A percentile compares a stretch with the other conserved stretches of the same genome.
Evolutionary conservation across 2,113 vertebrate genomes (phyloP).

Genomic region (Uropsilus gracilis): DNA sequence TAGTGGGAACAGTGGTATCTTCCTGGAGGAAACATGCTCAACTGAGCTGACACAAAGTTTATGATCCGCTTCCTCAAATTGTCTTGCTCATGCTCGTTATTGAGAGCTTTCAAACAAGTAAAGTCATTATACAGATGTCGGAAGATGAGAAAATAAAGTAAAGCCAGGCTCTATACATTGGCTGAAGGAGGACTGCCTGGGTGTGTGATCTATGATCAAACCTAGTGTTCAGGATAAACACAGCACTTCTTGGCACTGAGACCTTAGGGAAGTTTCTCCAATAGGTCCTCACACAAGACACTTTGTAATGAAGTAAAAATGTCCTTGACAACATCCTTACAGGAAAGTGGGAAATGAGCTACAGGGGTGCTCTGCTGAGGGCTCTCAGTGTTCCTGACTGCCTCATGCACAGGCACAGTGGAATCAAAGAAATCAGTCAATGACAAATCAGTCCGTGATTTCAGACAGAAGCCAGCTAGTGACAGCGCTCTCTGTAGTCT

Average conservation of each 20-base stretch:
- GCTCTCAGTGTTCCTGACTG: neutral
- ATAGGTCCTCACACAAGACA: neutral
- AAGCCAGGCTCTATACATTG: neutral
- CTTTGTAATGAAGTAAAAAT: neutral
- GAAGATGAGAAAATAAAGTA: neutral
- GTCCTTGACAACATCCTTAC: neutral
- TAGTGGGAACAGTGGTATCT: neutral
- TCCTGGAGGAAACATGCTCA: conserved; percentile 41
- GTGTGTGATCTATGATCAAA: neutral
- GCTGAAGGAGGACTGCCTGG: neutral
- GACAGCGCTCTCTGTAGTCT: neutral
- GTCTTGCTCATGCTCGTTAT: conserved; percentile 18
- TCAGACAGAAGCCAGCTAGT: neutral
- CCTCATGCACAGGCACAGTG: neutral
- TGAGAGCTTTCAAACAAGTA: conserved; percentile 10
- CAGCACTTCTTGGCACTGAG: neutral
- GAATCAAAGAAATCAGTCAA: neutral
- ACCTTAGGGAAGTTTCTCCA: neutral
- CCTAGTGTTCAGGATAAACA: neutral
- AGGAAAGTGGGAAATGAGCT: conserved; percentile 10
- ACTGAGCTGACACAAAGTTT: conserved; percentile 22
- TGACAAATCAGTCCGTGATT: too few relatives aligned
- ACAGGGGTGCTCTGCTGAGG: neutral
- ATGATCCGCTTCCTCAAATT: conserved; percentile 65
- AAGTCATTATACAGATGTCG: neutral